phyloP scores from a whole-genome alignment of 2,113 vertebrate genomes.

The Nycticebus coucang region DNA sequence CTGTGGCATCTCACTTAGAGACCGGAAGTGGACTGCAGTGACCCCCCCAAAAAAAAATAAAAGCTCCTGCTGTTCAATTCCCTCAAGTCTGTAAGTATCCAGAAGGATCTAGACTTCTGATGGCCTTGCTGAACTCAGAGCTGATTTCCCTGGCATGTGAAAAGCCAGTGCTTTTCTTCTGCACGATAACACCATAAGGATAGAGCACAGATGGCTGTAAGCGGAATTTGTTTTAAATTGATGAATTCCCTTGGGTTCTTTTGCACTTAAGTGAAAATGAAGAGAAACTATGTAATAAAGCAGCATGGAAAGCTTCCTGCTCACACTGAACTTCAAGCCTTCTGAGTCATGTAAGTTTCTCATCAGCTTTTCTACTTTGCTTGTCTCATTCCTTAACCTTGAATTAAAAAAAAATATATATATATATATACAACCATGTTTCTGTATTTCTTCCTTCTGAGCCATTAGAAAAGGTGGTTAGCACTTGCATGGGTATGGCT shows the following conservation, averaged over 20 bases:
- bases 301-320: background rate
- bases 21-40: background rate
- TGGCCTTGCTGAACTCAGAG: background rate
- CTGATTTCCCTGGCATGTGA: background rate
- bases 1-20: background rate
- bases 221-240: background rate
- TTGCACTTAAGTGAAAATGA: background rate
- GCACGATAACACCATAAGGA: background rate
- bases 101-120: background rate
- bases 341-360: background rate
- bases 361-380: background rate
- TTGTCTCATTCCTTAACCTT: background rate
- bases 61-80: background rate
- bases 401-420: background rate
- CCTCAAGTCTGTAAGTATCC: background rate
- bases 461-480: background rate
- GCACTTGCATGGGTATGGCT: constrained; percentile 36
- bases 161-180: background rate
- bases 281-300: constrained; percentile 11
- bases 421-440: background rate
- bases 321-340: background rate
- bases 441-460: background rate
- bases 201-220: background rate
- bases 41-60: background rate
- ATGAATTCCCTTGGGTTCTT: background rate